Base-by-base conservation (phyloP, 2,888 invertebrate species). In the Pseudococcus viburni region DNA sequence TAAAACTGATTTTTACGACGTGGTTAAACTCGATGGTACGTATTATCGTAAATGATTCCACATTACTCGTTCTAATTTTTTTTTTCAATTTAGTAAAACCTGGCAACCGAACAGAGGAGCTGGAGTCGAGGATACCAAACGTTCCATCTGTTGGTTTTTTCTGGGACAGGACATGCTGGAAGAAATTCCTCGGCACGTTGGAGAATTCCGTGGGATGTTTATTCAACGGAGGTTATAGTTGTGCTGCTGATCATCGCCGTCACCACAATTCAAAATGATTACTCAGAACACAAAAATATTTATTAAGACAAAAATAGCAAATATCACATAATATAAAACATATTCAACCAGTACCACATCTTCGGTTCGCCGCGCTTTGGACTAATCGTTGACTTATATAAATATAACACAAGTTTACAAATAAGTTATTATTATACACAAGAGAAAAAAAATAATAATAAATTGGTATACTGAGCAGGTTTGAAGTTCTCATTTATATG, bases 261-360 rank as follows among this genome's bases (percentile, higher is more conserved):
- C 9, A 42, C 0, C 3, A 51, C 0, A 51, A 1, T 12, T n/a
- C 55, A 12, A 64, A 33, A 8, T 2, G 22, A 64, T 19, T 22
- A 64, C 22, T 83, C 19, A 46, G 46, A 83, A 83, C 46, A 83
- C 80, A 83, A 83, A 83, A 46, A 83, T 83, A 39, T 83, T 83
- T 83, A 83, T 83, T 83, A 19, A n/a, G 80, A 83, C 80, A 83
- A 83, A 83, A 83, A 83, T 83, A 83, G 80, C 80, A 33, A 83
- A 83, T 83, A 83, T 83, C 80, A 83, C 80, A 83, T 83, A 83
- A 83, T 19, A 46, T 83, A 42, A 83, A 83, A 83, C 46, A 83
- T 42, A 46, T 83, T 11, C 80, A 83, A 83, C 80, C 26, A 83
- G 22, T 83, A 46, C 19, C 19, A 46, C n/a, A 83, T 46, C 11